A percentile compares a stretch with the other conserved stretches of the same genome.
phyloP scores from a whole-genome alignment of 2,113 vertebrate genomes.

The Indicator indicator region DNA sequence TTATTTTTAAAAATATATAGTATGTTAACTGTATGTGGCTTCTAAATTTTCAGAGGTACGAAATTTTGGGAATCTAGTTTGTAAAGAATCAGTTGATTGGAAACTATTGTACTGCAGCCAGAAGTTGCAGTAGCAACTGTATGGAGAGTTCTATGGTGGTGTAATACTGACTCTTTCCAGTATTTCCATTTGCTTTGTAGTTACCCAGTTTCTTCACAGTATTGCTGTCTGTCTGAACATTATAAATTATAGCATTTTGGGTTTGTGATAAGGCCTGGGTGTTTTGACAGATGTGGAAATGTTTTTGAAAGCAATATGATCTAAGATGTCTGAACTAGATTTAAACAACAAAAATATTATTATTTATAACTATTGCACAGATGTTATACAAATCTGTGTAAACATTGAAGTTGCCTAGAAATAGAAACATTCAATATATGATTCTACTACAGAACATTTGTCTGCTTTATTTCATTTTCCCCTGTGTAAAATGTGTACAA shows the following conservation, averaged over 20 bases:
- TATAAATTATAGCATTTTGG: background rate
- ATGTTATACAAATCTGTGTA: background rate
- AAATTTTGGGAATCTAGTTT: background rate
- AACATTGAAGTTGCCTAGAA: slow-evolving; percentile 18
- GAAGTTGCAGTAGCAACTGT: background rate
- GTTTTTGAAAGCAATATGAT: background rate
- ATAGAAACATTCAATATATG: slow-evolving; percentile 6
- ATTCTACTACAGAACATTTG: background rate
- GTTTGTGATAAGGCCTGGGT: background rate
- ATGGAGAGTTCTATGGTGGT: background rate
- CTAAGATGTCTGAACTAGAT: background rate
- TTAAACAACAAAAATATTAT: background rate
- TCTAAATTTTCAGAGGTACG: background rate
- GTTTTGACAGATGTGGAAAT: background rate
- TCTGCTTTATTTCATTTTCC: background rate
- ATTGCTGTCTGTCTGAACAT: background rate
- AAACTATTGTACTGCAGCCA: background rate
- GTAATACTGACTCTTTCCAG: background rate
- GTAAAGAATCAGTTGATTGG: background rate
- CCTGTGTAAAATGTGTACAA: background rate
- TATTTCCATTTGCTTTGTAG: slow-evolving; percentile 8
- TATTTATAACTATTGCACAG: background rate
- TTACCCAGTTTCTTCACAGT: background rate
- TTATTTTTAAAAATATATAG: background rate
- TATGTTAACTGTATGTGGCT: background rate